Base-by-base conservation (phyloP, 2,113 vertebrate genomes). In the Ammodytes marinus region DNA sequence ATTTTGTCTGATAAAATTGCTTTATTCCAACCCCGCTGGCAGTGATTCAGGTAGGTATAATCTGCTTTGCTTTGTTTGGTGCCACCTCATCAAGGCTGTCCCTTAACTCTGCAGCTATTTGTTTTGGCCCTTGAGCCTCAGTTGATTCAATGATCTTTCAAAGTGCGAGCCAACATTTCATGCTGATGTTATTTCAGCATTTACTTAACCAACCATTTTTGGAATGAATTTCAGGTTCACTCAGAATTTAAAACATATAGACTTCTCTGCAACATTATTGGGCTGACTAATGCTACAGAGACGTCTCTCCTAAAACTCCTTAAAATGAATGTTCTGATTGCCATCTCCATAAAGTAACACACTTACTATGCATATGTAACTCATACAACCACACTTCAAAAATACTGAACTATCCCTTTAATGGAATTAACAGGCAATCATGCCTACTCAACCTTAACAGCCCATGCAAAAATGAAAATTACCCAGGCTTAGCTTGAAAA, bases 1-100 rank as follows among this genome's bases (percentile, higher is more conserved):
- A 54, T 76, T 84, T 71, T 70, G 54, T 85, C 61, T 80, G 27
- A 83, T 68, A 39, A 54, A 80, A 53, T 27, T 2, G 13, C 45
- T 65, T 47, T 81, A 50, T 67, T 88, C 35, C 45, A 47, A 47
- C 49, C 69, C 27, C 58, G 10, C 59, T 42, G 67, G 77, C 63
- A 47, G 27, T 4, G 67, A 64, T 63, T 73, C 49, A 11, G 27
- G 42, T 39, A 70, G 58, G 19, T 54, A 11, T 40, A 73, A 69
- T 80, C 40, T 74, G 58, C 58, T 77, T 19, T 13, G 65, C 52
- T 74, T 69, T 53, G 69, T 77, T 73, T 72, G 42, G n/a, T 19
- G 71, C 80, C 67, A 69, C 46, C 45, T 72, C 55, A 58, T 46
- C 53, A 66, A 10, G 6, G 4, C 5, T 15, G 47, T 69, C 54